These are phyloP conservation scores for Mimas tiliae DNA, from an alignment of 2,888 invertebrate species.

Conservation along the genomic window DNA sequence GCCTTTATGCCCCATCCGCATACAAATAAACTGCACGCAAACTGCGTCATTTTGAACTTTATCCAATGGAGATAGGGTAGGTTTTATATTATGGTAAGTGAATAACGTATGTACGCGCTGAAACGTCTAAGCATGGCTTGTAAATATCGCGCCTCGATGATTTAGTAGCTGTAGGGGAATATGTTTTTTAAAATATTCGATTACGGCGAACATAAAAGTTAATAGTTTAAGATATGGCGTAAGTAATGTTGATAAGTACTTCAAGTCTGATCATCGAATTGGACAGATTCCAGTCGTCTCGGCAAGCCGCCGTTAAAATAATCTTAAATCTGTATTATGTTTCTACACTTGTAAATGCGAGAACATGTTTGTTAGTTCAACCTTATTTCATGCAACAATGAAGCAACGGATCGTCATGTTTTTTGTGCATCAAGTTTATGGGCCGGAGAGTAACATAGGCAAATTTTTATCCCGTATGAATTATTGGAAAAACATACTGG, in stretches of 20 bases:
- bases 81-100: background rate
- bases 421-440: too few species aligned
- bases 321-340: too few species aligned
- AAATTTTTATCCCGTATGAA: too few species aligned
- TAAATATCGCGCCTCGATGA: conserved; percentile 58
- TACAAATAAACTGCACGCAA: conserved; percentile 44
- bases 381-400: too few species aligned
- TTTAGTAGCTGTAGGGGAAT: conserved; percentile 3
- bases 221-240: background rate
- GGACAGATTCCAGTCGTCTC: too few species aligned
- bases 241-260: background rate
- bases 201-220: background rate
- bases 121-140: conserved; percentile 73
- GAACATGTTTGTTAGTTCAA: too few species aligned
- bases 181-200: conserved; percentile 8
- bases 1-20: conserved; percentile 68
- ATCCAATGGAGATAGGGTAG: background rate
- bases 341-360: too few species aligned
- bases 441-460: too few species aligned
- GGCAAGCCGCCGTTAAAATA: too few species aligned
- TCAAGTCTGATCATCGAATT: background rate
- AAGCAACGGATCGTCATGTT: too few species aligned
- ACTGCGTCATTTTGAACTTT: conserved; percentile 28
- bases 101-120: conserved; percentile 42
- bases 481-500: too few species aligned